Conservation (phyloP, 2,113 vertebrate genomes). For the Gadus chalcogrammus region DNA sequence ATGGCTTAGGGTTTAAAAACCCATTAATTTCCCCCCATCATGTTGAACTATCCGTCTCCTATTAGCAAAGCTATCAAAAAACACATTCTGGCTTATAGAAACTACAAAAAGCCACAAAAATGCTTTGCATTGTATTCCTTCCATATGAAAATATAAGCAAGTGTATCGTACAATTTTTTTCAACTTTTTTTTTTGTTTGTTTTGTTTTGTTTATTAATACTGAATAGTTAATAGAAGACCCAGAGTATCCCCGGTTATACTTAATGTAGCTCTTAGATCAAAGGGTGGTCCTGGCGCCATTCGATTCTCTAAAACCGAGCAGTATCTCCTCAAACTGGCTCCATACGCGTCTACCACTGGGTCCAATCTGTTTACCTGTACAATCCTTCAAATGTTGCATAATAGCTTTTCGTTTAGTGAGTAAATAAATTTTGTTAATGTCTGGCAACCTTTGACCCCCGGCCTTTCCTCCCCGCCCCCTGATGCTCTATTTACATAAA, state of each 20-base stretch:
- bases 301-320: constrained; percentile 70
- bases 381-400: constrained; percentile 96
- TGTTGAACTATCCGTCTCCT: constrained; percentile 83
- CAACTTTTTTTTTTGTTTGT: constrained; percentile 74
- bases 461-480: constrained; percentile 65
- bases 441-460: constrained; percentile 85
- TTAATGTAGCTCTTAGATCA: constrained; percentile 83
- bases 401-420: constrained; percentile 92
- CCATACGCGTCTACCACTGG: constrained; percentile 70
- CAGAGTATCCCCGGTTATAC: constrained; percentile 81
- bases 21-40: constrained; percentile 75
- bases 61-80: constrained; percentile 98
- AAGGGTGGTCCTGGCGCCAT: constrained; percentile 80
- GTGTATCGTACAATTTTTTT: constrained; percentile 98
- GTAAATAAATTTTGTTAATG: constrained; percentile 86
- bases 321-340: constrained; percentile 49
- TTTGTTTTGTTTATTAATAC: constrained; percentile 86
- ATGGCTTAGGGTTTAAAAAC: constrained; percentile 90
- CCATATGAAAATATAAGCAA: constrained; percentile 99
- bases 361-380: constrained; percentile 90
- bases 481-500: constrained; percentile 97
- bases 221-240: constrained; percentile 96
- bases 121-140: constrained; percentile 99
- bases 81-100: constrained; percentile 99
- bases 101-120: constrained; percentile 99